Conservation (phyloP, 2,797 vertebrate species). For the Loriculus beryllinus region DNA sequence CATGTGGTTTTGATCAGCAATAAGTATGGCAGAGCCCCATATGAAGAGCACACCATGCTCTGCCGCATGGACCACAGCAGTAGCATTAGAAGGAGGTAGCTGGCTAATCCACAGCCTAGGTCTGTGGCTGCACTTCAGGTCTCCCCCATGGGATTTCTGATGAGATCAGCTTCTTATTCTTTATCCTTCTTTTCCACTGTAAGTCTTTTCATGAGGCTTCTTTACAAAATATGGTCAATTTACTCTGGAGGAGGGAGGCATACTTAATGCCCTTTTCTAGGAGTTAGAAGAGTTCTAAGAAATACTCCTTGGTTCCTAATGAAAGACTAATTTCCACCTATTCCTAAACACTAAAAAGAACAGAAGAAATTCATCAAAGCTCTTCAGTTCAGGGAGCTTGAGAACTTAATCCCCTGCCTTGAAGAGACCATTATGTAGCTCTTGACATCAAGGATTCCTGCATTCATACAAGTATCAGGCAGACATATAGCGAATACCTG, state of each 20-base stretch:
- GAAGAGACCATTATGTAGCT: slow-evolving; percentile 42
- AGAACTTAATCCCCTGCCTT: slow-evolving; percentile 51
- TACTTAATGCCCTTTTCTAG: slow-evolving; percentile 2
- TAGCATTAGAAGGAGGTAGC: not conserved
- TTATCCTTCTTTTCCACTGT: not conserved
- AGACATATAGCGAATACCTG: slow-evolving; percentile 20
- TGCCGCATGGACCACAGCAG: not conserved
- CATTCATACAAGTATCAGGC: slow-evolving; percentile 42
- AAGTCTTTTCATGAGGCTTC: not conserved
- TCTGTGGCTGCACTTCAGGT: not conserved
- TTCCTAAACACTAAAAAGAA: slow-evolving; percentile 45
- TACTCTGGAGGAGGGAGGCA: not conserved
- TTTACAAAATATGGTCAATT: not conserved
- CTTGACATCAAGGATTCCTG: slow-evolving; percentile 50
- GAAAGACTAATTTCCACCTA: slow-evolving; percentile 38
- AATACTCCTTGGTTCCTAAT: slow-evolving; percentile 24
- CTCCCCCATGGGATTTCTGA: not conserved
- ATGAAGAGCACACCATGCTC: not conserved
- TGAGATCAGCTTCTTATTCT: not conserved
- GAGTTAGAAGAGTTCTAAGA: not conserved
- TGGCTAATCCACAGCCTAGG: not conserved
- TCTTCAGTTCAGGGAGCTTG: slow-evolving; percentile 40
- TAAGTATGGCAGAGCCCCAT: not conserved
- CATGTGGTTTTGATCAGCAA: not conserved
- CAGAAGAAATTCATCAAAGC: slow-evolving; percentile 50